Base-by-base conservation (phyloP, 2,797 vertebrate species). In the Scolopax rusticola region DNA sequence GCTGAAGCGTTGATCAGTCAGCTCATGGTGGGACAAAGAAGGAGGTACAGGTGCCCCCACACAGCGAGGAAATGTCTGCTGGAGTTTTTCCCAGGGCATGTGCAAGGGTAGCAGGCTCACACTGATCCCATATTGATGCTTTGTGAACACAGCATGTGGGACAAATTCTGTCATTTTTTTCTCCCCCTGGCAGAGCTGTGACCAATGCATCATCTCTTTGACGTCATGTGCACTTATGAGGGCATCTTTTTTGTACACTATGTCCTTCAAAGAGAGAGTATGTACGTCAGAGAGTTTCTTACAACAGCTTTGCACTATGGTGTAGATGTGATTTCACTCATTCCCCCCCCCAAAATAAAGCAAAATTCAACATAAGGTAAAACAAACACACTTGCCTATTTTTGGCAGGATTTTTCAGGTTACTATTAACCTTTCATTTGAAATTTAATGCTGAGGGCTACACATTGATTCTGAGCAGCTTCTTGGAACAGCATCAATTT, bases 381-480 rank as follows among this genome's bases (percentile, higher is more conserved):
- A 86, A 50, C 18, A 93, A 93, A 77, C 0, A 0, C 30, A 45
- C 41, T 57, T 77, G 75, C 16, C 76, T 95, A 43, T 71, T 94
- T 94, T 89, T 85, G 45, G 70, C 2, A 21, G 30, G 45, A 27
- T 75, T 90, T 77, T 76, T 41, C 40, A 48, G 63, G 84, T 95
- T 95, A 28, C 86, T 92, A 18, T 96, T 94, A 95, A 92, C 57
- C 33, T 94, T 94, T 93, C 53, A 80, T 73, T 87, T 91, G 76
- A 84, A 91, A 85, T 89, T 36, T 95, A 80, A 50, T 69, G 51
- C 56, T 64, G 63, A 91, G n/a, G 60, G 50, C 65, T 63, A 67
- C 32, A 84, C 53, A 57, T 87, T 87, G 84, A 94, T 91, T 92
- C 79, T 89, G 43, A 79, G 45, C 2, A 0, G 27, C 84, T 96